phyloP scores from a whole-genome alignment of 2,888 invertebrate genomes.

The Cylindroiulus punctatus region DNA sequence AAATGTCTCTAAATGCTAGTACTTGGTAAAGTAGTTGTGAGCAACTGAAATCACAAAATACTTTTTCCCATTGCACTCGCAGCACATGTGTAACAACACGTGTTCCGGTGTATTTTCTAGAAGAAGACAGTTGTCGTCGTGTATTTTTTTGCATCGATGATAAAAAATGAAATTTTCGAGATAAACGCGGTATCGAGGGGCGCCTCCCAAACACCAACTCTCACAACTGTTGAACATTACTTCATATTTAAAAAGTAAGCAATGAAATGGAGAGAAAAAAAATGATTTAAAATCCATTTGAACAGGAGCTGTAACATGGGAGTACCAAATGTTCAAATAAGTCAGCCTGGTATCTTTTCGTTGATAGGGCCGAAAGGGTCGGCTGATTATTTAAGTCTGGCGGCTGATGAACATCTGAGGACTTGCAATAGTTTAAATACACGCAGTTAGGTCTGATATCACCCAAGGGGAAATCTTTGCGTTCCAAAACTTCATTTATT shows the following conservation, averaged over 20 bases:
- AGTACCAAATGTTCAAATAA: slow-evolving; percentile 42
- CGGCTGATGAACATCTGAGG: slow-evolving; percentile 36
- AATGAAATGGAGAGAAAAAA: neutral
- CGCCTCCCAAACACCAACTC: slow-evolving; percentile 28
- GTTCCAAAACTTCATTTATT: neutral
- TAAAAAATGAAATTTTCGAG: slow-evolving; percentile 21
- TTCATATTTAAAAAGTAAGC: slow-evolving; percentile 40
- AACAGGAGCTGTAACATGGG: slow-evolving; percentile 2
- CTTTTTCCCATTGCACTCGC: neutral
- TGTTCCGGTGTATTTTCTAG: slow-evolving; percentile 26
- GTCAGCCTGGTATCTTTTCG: slow-evolving; percentile 24
- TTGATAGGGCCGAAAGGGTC: slow-evolving; percentile 47
- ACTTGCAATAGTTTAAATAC: slow-evolving; percentile 19
- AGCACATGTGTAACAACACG: slow-evolving; percentile 36
- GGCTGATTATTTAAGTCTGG: slow-evolving; percentile 30
- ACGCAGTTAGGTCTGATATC: neutral
- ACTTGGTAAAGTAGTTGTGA: neutral
- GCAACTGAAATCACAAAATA: neutral
- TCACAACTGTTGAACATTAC: slow-evolving; percentile 45
- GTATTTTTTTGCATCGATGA: slow-evolving; percentile 29
- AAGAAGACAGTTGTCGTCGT: neutral
- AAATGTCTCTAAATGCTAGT: neutral
- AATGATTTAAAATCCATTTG: slow-evolving; percentile 34
- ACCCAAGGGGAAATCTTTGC: neutral
- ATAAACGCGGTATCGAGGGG: slow-evolving; percentile 18